Evolutionary conservation across 2,888 invertebrate genomes (phyloP).

Genomic region (Tipula confusa): DNA sequence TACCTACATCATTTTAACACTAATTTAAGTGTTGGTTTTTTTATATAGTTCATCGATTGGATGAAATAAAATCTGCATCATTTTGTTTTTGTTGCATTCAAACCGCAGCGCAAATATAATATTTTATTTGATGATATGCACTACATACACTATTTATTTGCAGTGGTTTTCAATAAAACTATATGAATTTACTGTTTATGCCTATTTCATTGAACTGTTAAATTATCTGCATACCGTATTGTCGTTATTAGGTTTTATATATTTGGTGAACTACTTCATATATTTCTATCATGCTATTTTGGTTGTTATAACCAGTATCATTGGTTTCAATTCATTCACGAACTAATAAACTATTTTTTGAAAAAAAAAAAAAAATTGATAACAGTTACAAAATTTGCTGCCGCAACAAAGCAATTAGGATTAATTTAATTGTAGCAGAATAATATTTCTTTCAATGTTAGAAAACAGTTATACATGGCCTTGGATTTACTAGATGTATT

Average conservation of each 20-base stretch:
- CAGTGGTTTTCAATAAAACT: background rate
- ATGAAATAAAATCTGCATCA: background rate
- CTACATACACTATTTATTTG: background rate
- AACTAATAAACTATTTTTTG: too few species aligned
- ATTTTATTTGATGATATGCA: background rate
- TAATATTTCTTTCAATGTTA: too few species aligned
- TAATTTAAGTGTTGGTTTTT: background rate
- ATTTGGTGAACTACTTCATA: too few species aligned
- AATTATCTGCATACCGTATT: background rate
- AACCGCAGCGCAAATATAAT: background rate
- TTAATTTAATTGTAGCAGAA: too few species aligned
- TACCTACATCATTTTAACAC: background rate
- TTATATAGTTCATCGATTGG: background rate
- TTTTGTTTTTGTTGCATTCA: background rate
- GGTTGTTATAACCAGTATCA: too few species aligned
- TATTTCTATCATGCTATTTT: too few species aligned
- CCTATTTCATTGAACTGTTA: background rate
- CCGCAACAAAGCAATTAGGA: too few species aligned
- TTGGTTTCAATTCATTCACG: too few species aligned
- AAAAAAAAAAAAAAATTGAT: too few species aligned
- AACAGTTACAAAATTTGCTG: too few species aligned
- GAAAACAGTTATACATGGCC: too few species aligned
- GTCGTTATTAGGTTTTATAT: background rate
- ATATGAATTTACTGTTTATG: background rate
- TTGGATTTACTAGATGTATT: too few species aligned